Percentiles rank a stretch among this genome's conserved stretches.
phyloP scores from a whole-genome alignment of 2,888 invertebrate species.

The Trileptium ribeirensis region DNA sequence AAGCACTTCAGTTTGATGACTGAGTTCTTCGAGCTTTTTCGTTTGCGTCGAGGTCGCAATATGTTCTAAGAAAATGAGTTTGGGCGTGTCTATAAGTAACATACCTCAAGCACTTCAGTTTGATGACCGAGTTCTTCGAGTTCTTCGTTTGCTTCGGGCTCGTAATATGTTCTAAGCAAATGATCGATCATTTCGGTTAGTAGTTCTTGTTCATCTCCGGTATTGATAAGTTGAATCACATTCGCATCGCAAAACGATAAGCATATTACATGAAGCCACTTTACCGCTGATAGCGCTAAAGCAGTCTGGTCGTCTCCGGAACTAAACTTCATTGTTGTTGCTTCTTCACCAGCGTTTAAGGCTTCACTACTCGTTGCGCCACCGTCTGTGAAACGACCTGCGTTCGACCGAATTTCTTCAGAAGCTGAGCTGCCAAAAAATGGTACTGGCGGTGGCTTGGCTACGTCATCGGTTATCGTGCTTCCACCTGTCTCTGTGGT shows the following conservation, averaged over 20 bases:
- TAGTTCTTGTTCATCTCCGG: not conserved
- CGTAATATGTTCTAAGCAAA: not conserved
- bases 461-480: not conserved
- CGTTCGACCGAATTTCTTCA: too few species aligned
- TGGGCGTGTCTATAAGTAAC: too few species aligned
- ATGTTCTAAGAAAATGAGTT: too few species aligned
- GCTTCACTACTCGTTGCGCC: not conserved
- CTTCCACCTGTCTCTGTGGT: not conserved
- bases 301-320: not conserved
- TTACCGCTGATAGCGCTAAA: not conserved
- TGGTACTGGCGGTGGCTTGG: not conserved
- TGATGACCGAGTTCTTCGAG: not conserved
- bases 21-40: not conserved
- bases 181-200: not conserved
- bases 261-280: not conserved
- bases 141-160: not conserved
- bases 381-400: not conserved
- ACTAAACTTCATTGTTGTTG: too few species aligned
- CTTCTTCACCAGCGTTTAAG: not conserved
- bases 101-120: not conserved
- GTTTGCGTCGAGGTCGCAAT: too few species aligned
- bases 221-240: not conserved
- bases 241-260: not conserved
- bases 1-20: not conserved
- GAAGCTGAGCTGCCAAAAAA: too few species aligned